These are phyloP conservation scores for Dicyrtoma fusca DNA, from an alignment of 2,888 invertebrate species.

Conservation along the genomic window DNA sequence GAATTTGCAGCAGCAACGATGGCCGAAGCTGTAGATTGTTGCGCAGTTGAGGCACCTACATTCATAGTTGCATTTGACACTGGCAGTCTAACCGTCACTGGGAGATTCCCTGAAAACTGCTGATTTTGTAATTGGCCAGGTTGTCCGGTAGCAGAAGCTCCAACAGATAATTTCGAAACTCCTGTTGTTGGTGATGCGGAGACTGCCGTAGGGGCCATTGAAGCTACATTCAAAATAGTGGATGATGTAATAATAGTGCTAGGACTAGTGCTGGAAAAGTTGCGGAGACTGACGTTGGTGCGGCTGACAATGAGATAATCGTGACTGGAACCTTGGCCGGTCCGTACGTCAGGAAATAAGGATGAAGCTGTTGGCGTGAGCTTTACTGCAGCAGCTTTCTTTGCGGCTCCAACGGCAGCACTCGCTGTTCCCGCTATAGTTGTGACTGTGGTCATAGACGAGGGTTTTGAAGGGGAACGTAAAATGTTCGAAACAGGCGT, in stretches of 20 bases:
- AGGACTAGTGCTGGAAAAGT: conserved; percentile 4
- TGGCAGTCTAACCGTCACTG: conserved; percentile 50
- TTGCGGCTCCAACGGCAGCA: not conserved
- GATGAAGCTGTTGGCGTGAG: conserved; percentile 41
- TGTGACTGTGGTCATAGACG: not conserved
- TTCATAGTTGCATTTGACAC: conserved; percentile 41
- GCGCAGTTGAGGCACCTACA: conserved; percentile 18
- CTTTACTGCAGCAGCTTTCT: conserved; percentile 36
- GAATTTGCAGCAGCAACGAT: conserved; percentile 36
- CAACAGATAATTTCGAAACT: not conserved
- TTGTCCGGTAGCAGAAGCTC: conserved; percentile 19
- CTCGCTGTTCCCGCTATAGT: conserved; percentile 9
- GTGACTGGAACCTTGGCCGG: conserved; percentile 41
- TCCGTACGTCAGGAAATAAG: conserved; percentile 47
- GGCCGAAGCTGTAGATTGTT: conserved; percentile 12
- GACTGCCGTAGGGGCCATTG: conserved; percentile 11
- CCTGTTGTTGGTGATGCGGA: not conserved
- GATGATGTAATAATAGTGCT: conserved; percentile 10
- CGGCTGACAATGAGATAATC: not conserved
- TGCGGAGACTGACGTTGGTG: conserved; percentile 20
- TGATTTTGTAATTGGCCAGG: conserved; percentile 31
- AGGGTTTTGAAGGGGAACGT: conserved; percentile 23
- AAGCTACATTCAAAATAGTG: not conserved
- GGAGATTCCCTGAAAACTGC: conserved; percentile 36
- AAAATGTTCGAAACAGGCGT: conserved; percentile 31